Evolutionary conservation across 2,113 vertebrate genomes (phyloP).

Genomic region (Sylvietta virens): DNA sequence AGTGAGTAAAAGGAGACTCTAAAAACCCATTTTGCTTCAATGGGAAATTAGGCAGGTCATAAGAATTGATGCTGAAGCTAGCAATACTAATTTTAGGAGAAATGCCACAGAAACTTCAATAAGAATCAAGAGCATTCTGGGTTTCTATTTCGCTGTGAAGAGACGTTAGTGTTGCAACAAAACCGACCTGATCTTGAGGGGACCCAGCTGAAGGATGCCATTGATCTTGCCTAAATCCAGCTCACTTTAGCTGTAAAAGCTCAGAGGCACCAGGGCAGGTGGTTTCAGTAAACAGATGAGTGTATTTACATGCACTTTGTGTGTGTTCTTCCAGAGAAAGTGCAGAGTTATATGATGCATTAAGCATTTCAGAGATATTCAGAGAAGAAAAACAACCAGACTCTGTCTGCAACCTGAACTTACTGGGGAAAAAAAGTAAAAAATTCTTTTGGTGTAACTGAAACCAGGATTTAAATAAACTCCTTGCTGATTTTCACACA

Average conservation of each 20-base stretch:
- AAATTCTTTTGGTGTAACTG: background rate
- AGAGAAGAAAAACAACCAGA: background rate
- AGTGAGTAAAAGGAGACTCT: background rate
- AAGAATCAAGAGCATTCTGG: background rate
- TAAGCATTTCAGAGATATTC: background rate
- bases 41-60: background rate
- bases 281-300: background rate
- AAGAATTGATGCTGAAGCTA: background rate
- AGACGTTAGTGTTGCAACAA: background rate
- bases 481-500: background rate
- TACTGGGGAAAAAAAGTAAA: background rate
- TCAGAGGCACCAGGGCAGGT: background rate
- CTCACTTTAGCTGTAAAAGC: background rate
- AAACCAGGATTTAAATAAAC: slow-evolving; percentile 6
- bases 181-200: background rate
- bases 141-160: background rate
- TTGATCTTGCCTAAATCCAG: background rate
- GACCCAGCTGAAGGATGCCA: background rate
- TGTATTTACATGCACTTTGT: background rate
- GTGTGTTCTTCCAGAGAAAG: background rate
- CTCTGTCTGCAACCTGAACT: background rate
- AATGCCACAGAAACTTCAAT: background rate
- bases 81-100: background rate
- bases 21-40: background rate
- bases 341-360: background rate